Conservation (phyloP, 2,888 invertebrate species). For the Habrosyne pyritoides region DNA sequence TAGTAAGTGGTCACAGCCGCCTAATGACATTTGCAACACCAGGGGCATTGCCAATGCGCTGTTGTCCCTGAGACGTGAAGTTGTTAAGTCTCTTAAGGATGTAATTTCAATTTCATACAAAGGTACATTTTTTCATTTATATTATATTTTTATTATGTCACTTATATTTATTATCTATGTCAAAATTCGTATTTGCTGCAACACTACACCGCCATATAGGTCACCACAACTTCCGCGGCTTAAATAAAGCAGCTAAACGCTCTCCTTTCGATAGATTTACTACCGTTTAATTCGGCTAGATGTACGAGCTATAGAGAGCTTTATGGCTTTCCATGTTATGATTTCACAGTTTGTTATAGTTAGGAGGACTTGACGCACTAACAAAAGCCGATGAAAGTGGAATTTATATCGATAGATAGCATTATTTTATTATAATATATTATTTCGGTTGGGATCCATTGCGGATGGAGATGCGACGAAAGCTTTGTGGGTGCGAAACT, state of each 20-base stretch:
- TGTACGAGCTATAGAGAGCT: slow-evolving; percentile 60
- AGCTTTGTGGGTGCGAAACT: too few species aligned
- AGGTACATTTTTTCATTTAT: too few species aligned
- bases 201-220: slow-evolving; percentile 39
- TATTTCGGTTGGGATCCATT: too few species aligned
- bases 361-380: not conserved
- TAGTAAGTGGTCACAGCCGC: too few species aligned
- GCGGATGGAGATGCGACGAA: too few species aligned
- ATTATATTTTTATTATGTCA: not conserved
- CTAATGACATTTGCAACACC: too few species aligned
- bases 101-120: too few species aligned
- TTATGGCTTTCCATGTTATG: slow-evolving; percentile 48
- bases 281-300: slow-evolving; percentile 66
- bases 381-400: not conserved
- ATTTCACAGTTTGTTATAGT: slow-evolving; percentile 12
- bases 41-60: too few species aligned
- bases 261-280: slow-evolving; percentile 66
- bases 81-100: too few species aligned
- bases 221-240: slow-evolving; percentile 59
- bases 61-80: too few species aligned
- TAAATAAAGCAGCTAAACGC: slow-evolving; percentile 64
- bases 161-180: not conserved
- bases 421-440: too few species aligned
- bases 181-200: not conserved
- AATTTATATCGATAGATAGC: not conserved